These are phyloP conservation scores for Folsomia candida DNA, from an alignment of 2,888 invertebrate genomes.

Conservation along the genomic window DNA sequence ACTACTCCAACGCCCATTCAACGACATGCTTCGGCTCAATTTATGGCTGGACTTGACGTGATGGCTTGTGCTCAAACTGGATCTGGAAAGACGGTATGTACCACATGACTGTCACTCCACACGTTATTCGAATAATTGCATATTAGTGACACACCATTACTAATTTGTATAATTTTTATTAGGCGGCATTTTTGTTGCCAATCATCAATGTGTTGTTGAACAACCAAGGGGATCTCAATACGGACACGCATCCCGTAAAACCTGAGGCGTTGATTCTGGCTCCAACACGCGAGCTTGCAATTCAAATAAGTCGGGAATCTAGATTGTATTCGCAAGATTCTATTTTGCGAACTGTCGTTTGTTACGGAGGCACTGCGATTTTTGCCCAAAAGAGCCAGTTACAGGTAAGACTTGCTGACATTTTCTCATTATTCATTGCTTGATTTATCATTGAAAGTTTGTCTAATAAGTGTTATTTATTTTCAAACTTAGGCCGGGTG, in stretches of 20 bases:
- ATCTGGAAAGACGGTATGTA: constrained; percentile 95
- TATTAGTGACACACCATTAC: no score
- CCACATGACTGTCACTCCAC: no score
- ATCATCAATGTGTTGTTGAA: constrained; percentile 41
- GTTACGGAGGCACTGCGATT: constrained; percentile 83
- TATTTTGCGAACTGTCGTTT: constrained; percentile 68
- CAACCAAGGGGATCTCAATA: constrained; percentile 12
- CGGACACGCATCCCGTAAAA: constrained; percentile 56
- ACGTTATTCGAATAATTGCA: no score
- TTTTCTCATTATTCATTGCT: no score
- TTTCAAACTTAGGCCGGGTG: constrained; percentile 68
- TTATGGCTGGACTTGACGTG: constrained; percentile 76
- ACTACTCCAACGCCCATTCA: constrained; percentile 90
- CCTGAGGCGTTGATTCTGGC: constrained; percentile 83
- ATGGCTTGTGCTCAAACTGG: constrained; percentile 99
- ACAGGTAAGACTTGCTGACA: constrained; percentile 46
- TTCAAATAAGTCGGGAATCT: constrained; percentile 83
- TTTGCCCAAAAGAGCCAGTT: constrained; percentile 64
- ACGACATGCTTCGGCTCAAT: constrained; percentile 82
- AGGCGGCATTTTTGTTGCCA: constrained; percentile 40
- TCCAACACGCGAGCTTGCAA: constrained; percentile 87
- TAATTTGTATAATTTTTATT: neutral
- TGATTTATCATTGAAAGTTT: no score
- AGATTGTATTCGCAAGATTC: constrained; percentile 76
- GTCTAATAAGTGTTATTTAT: no score